A percentile compares a stretch with the other conserved stretches of the same genome.
Conservation (phyloP, 2,888 invertebrate genomes). For the Spodoptera littoralis region DNA sequence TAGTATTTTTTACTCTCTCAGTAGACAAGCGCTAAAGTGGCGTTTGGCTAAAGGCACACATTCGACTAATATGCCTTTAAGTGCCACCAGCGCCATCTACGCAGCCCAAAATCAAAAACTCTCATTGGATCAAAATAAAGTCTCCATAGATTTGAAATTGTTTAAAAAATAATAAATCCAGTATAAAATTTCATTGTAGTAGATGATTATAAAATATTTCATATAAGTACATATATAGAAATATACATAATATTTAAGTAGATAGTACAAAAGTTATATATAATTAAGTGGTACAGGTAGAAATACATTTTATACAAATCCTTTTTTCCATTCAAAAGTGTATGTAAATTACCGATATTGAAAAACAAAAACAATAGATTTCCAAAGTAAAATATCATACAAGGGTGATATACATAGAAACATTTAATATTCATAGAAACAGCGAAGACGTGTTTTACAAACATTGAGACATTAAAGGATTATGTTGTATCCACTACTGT, state of each 20-base stretch:
- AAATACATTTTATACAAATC: constrained; percentile 36
- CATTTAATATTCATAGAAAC: constrained; percentile 3
- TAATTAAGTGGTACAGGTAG: constrained; percentile 33
- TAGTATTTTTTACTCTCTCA: no score
- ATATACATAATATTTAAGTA: constrained; percentile 31
- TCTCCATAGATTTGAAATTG: constrained; percentile 27
- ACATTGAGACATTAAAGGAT: no score
- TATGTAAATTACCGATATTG: constrained; percentile 1
- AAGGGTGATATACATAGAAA: constrained; percentile 16
- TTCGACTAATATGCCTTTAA: no score
- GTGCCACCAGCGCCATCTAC: no score
- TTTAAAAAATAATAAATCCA: constrained; percentile 27
- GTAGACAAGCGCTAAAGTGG: no score
- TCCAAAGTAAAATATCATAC: not conserved
- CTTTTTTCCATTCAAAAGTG: constrained; percentile 1
- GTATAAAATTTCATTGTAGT: constrained; percentile 43
- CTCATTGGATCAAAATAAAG: constrained; percentile 10
- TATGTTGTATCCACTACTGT: no score
- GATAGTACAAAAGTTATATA: constrained; percentile 49
- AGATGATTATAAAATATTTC: constrained; percentile 53
- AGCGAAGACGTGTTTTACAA: constrained; percentile 18
- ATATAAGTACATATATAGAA: constrained; percentile 23
- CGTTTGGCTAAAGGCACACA: no score
- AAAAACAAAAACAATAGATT: constrained; percentile 1
- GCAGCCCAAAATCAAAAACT: not conserved